phyloP scores from a whole-genome alignment of 2,888 invertebrate species.

The Stratiomys singularior region DNA sequence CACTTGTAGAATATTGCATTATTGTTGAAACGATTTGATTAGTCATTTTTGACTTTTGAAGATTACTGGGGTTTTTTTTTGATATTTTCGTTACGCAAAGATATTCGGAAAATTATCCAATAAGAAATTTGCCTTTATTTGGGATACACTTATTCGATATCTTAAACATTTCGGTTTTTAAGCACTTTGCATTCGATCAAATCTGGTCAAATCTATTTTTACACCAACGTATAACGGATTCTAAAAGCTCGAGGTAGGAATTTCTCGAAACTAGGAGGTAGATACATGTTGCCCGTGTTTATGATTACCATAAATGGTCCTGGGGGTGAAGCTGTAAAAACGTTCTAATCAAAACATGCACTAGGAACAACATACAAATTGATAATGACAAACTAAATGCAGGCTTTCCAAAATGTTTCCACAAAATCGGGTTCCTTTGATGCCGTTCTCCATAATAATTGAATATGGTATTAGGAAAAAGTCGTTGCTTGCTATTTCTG shows the following conservation, averaged over 20 bases:
- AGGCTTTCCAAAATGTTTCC: conserved; percentile 56
- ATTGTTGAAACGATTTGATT: no score
- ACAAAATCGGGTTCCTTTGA: conserved; percentile 64
- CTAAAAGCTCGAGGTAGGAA: background rate
- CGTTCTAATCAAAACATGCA: background rate
- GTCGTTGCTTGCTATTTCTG: conserved; percentile 68
- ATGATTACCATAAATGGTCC: conserved; percentile 14
- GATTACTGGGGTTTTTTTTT: no score
- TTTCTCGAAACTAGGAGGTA: background rate
- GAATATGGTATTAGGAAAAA: conserved; percentile 70
- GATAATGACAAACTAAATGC: conserved; percentile 52
- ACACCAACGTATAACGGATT: background rate
- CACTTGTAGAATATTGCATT: no score
- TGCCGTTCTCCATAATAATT: conserved; percentile 57
- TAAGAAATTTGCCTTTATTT: no score
- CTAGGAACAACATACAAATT: background rate
- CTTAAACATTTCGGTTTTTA: no score
- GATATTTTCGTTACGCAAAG: no score
- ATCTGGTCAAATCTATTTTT: no score
- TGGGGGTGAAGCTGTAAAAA: conserved; percentile 11
- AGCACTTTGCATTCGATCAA: no score
- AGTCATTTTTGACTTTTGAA: no score
- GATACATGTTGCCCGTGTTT: conserved; percentile 12
- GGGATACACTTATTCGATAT: no score
- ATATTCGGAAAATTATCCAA: no score